phyloP scores from a whole-genome alignment of 1,140 invertebrate genomes.

The Caerostris darwini region DNA sequence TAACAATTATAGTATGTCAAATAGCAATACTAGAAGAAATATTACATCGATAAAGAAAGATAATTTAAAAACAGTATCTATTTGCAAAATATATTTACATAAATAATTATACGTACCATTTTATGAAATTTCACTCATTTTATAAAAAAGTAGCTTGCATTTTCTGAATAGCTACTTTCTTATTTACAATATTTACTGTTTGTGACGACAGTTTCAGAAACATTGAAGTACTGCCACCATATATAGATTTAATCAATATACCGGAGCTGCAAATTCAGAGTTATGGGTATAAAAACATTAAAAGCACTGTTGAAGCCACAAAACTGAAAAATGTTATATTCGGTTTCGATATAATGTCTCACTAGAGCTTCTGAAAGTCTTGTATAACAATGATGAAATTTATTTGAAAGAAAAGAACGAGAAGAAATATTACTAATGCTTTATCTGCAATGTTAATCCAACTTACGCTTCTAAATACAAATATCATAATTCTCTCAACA shows the following conservation, averaged over 20 bases:
- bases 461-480: too few species aligned
- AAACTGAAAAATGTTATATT: too few species aligned
- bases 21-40: background rate
- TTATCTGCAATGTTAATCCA: too few species aligned
- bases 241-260: conserved; percentile 17
- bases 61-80: background rate
- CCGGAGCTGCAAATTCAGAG: background rate
- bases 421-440: too few species aligned
- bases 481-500: too few species aligned
- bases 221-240: background rate
- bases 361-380: too few species aligned
- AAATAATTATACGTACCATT: conserved; percentile 46
- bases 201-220: background rate
- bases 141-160: conserved; percentile 42
- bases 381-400: too few species aligned
- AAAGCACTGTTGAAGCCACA: too few species aligned
- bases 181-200: conserved; percentile 3
- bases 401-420: too few species aligned
- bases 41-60: background rate
- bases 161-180: background rate
- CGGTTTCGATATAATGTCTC: too few species aligned
- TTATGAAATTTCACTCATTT: conserved; percentile 73
- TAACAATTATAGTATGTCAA: background rate
- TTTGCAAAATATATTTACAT: background rate
- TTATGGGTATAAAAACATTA: background rate